Conservation (phyloP, 2,888 invertebrate genomes). For the Meganola albula region DNA sequence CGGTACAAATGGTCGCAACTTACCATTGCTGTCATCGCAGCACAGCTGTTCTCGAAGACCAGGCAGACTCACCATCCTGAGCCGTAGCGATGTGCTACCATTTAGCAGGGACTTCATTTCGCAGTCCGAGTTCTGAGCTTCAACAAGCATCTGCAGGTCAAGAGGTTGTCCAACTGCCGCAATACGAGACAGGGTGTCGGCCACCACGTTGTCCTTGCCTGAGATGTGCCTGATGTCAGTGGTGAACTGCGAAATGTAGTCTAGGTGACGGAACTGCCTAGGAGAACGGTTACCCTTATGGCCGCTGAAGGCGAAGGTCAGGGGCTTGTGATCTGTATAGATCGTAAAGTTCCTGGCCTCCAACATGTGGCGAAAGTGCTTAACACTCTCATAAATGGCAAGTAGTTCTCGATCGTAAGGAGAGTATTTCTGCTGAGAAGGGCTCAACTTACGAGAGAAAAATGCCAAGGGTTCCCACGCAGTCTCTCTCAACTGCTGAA, state of each 20-base stretch:
- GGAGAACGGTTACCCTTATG: slow-evolving; percentile 14
- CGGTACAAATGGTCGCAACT: too few species aligned
- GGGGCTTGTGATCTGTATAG: slow-evolving; percentile 21
- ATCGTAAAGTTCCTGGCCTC: slow-evolving; percentile 8
- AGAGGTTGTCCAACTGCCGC: too few species aligned
- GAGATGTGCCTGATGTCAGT: slow-evolving; percentile 13
- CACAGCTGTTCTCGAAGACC: too few species aligned
- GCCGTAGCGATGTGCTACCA: too few species aligned
- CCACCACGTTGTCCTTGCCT: slow-evolving; percentile 16
- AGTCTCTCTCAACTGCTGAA: not conserved
- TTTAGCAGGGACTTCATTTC: too few species aligned
- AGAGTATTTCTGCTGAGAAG: not conserved
- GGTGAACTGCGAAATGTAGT: slow-evolving; percentile 22
- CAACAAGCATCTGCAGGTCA: too few species aligned
- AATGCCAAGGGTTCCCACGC: not conserved
- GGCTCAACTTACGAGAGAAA: not conserved
- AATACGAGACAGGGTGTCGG: slow-evolving; percentile 21
- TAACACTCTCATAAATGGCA: not conserved
- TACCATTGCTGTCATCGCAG: too few species aligned
- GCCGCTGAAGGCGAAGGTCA: slow-evolving; percentile 10
- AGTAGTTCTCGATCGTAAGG: slow-evolving; percentile 1
- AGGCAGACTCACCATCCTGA: too few species aligned
- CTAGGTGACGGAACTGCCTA: slow-evolving; percentile 17
- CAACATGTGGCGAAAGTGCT: not conserved
- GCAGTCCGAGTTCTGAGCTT: too few species aligned